Percentiles rank a stretch among this genome's conserved stretches.
These are phyloP conservation scores for Meteorus cinctellus DNA, from an alignment of 2,888 invertebrate genomes.

Conservation along the genomic window DNA sequence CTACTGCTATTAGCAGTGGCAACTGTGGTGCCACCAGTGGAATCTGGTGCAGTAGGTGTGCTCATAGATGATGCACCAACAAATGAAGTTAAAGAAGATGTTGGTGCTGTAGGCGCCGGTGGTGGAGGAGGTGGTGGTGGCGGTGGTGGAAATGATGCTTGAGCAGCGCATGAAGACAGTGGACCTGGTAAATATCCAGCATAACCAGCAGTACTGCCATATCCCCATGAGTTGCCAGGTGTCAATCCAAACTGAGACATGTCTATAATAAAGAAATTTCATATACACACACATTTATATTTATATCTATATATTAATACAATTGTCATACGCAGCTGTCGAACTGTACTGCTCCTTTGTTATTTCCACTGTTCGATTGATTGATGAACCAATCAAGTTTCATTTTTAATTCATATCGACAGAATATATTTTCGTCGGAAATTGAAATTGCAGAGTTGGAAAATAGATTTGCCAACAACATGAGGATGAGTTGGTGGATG, in stretches of 20 bases:
- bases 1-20: slow-evolving; percentile 62
- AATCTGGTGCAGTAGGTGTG: slow-evolving; percentile 68
- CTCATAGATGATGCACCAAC: slow-evolving; percentile 67
- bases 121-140: slow-evolving; percentile 64
- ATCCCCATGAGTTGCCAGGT: slow-evolving; percentile 91
- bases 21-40: slow-evolving; percentile 67
- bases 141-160: slow-evolving; percentile 70
- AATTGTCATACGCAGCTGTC: slow-evolving; percentile 5
- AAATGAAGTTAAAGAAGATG: slow-evolving; percentile 64
- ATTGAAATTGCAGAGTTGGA: not conserved
- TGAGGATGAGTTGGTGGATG: slow-evolving; percentile 57
- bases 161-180: slow-evolving; percentile 84
- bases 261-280: slow-evolving; percentile 74
- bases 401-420: not conserved
- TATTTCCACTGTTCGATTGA: not conserved
- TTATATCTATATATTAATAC: slow-evolving; percentile 4
- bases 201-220: slow-evolving; percentile 89
- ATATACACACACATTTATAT: slow-evolving; percentile 31
- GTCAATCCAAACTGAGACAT: slow-evolving; percentile 91
- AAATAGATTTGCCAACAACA: slow-evolving; percentile 4
- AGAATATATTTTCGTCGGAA: not conserved
- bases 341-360: slow-evolving; percentile 6
- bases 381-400: slow-evolving; percentile 3
- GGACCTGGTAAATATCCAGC: slow-evolving; percentile 87
- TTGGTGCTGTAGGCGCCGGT: slow-evolving; percentile 57